Percentiles rank a stretch among this genome's conserved stretches.
Conservation (phyloP, 2,113 vertebrate species). For the Cebidichthys violaceus region DNA sequence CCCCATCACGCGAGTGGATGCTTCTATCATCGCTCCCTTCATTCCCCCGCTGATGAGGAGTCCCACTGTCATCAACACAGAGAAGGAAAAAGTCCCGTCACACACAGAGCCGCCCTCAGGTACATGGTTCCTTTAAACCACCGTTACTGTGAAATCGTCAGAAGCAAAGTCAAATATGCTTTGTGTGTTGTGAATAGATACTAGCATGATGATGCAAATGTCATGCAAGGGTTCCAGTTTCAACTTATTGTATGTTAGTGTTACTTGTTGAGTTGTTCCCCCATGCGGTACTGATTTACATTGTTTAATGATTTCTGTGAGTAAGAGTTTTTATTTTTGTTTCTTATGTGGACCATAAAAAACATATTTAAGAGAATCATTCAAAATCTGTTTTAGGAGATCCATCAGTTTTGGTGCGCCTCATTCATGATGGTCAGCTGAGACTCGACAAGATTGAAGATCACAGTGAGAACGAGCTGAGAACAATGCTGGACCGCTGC, state of each 20-base stretch:
- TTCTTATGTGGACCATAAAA: neutral
- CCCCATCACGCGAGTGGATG: conserved; percentile 96
- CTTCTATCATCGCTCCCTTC: conserved; percentile 97
- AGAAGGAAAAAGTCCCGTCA: conserved; percentile 91
- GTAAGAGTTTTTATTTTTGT: neutral
- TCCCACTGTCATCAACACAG: conserved; percentile 91
- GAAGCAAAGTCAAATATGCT: neutral
- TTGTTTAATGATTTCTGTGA: neutral
- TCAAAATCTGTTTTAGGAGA: conserved; percentile 83
- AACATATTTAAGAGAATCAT: neutral
- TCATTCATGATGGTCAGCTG: conserved; percentile 90
- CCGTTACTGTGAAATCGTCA: neutral
- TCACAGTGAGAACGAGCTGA: conserved; percentile 88
- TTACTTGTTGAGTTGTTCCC: neutral
- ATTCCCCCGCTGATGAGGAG: conserved; percentile 95
- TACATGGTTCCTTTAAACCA: conserved; percentile 20
- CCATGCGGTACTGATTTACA: neutral
- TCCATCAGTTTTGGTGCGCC: conserved; percentile 88
- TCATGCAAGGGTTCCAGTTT: neutral
- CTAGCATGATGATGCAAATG: neutral
- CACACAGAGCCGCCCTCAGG: conserved; percentile 59
- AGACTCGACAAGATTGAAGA: conserved; percentile 87
- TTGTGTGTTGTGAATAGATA: neutral
- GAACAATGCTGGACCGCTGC: conserved; percentile 85
- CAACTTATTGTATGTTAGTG: neutral